phyloP scores from a whole-genome alignment of 1,140 invertebrate species.

The Linepithema humile region DNA sequence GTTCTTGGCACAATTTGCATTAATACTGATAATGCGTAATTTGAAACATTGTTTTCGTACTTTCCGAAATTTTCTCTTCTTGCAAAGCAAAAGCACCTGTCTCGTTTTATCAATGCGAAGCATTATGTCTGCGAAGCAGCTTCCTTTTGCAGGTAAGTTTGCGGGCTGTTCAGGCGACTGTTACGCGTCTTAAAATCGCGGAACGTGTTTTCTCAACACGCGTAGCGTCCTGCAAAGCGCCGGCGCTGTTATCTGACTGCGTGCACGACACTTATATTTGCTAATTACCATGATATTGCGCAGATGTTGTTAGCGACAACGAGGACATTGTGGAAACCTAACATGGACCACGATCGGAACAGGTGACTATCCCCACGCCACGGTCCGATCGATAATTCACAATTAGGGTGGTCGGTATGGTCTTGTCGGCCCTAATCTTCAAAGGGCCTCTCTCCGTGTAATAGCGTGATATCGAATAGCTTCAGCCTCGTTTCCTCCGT shows the following conservation, averaged over 20 bases:
- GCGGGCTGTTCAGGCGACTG: too few species aligned
- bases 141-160: too few species aligned
- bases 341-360: constrained; percentile 36
- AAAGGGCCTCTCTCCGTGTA: constrained; percentile 45
- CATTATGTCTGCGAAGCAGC: too few species aligned
- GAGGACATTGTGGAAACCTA: constrained; percentile 53
- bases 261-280: constrained; percentile 42
- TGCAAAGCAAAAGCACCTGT: background rate
- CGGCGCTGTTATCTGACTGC: constrained; percentile 23
- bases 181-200: constrained; percentile 22
- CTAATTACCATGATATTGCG: constrained; percentile 54
- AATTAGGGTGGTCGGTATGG: constrained; percentile 59
- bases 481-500: constrained; percentile 44
- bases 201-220: background rate
- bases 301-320: constrained; percentile 57
- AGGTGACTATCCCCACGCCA: constrained; percentile 43
- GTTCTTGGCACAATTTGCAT: background rate
- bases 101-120: background rate
- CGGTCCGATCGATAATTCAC: constrained; percentile 56
- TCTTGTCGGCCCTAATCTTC: constrained; percentile 58
- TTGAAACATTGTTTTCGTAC: too few species aligned
- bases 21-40: background rate
- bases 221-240: background rate
- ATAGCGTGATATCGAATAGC: constrained; percentile 56
- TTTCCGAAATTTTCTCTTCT: too few species aligned